Evolutionary conservation across 1,140 invertebrate genomes (phyloP).

Genomic region (Laupala kohalensis): DNA sequence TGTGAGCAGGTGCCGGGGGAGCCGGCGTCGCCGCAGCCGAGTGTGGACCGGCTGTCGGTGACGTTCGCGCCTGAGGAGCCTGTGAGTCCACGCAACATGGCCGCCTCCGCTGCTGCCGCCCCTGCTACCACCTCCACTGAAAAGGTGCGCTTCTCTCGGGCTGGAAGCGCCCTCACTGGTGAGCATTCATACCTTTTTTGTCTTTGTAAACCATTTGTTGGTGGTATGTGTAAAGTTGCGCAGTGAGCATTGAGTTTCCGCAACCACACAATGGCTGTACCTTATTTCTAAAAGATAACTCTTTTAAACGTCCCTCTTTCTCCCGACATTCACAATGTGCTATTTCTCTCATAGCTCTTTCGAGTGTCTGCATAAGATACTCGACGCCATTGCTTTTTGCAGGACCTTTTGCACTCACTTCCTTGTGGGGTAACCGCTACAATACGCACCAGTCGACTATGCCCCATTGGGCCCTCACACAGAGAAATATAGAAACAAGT

Average conservation of each 20-base stretch:
- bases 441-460: too few species aligned
- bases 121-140: constrained; percentile 12
- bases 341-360: too few species aligned
- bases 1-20: constrained; percentile 18
- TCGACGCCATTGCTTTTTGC: too few species aligned
- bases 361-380: too few species aligned
- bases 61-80: constrained; percentile 44
- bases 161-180: background rate
- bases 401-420: too few species aligned
- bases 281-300: too few species aligned
- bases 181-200: background rate
- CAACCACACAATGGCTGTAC: background rate
- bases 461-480: too few species aligned
- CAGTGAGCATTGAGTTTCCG: background rate
- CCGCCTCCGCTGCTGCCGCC: constrained; percentile 22
- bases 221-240: background rate
- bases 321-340: too few species aligned
- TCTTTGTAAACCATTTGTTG: background rate
- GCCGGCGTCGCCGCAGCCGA: constrained; percentile 45
- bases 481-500: too few species aligned
- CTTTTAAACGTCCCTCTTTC: too few species aligned
- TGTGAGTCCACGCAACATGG: constrained; percentile 25
- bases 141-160: constrained; percentile 17
- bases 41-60: constrained; percentile 51
- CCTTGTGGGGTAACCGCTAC: too few species aligned